Evolutionary conservation across 2,113 vertebrate species (phyloP).

Genomic region (Onychostruthus taczanowskii): DNA sequence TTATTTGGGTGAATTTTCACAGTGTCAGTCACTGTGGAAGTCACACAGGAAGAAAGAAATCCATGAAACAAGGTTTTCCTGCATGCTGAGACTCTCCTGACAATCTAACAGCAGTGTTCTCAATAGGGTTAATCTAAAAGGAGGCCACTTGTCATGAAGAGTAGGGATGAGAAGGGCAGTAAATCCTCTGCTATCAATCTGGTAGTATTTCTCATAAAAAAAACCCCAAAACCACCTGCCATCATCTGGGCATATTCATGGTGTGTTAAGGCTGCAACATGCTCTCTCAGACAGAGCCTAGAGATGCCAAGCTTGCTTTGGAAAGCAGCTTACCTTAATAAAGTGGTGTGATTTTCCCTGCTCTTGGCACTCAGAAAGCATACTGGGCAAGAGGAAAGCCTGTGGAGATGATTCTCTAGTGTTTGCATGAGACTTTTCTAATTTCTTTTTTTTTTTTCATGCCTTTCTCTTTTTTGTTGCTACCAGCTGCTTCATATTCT

Average conservation of each 20-base stretch:
- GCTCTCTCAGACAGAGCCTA: neutral
- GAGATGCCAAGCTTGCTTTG: neutral
- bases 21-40: neutral
- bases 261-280: neutral
- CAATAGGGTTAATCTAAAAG: neutral
- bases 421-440: slow-evolving; percentile 24
- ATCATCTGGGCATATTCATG: neutral
- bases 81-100: neutral
- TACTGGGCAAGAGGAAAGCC: neutral
- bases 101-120: neutral
- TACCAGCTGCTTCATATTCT: slow-evolving; percentile 59
- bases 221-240: neutral
- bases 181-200: neutral
- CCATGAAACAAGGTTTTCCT: neutral
- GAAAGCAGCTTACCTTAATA: slow-evolving; percentile 19
- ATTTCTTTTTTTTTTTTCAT: neutral
- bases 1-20: neutral
- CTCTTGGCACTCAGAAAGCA: neutral
- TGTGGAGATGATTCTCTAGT: slow-evolving; percentile 14
- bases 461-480: neutral
- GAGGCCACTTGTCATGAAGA: neutral
- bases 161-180: neutral
- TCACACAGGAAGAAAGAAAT: neutral
- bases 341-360: neutral
- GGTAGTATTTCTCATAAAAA: neutral